phyloP scores from a whole-genome alignment of 2,888 invertebrate genomes.

The Sinhomidia bicolor region DNA sequence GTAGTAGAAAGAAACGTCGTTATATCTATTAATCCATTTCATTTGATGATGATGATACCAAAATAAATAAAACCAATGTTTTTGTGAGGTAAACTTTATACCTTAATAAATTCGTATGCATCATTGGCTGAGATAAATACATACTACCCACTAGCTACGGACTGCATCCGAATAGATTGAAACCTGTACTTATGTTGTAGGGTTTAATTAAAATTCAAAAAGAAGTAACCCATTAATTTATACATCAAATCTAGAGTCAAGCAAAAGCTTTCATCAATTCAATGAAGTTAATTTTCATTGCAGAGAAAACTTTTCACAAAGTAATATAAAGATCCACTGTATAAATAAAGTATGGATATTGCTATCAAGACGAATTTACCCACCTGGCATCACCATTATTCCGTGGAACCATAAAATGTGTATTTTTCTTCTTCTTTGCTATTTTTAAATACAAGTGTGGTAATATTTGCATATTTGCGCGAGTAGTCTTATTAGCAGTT shows the following conservation, averaged over 20 bases:
- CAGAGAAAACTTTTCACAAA: too few species aligned
- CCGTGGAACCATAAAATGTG: too few species aligned
- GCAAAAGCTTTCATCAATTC: background rate
- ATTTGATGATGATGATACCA: conserved; percentile 16
- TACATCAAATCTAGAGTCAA: background rate
- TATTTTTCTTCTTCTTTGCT: too few species aligned
- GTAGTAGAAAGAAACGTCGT: background rate
- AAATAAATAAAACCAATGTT: background rate
- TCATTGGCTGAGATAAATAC: too few species aligned
- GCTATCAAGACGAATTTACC: too few species aligned
- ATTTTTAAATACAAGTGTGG: too few species aligned
- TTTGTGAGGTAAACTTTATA: background rate
- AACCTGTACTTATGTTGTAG: conserved; percentile 57
- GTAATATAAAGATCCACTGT: too few species aligned
- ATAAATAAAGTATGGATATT: too few species aligned
- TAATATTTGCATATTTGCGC: too few species aligned
- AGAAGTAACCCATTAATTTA: background rate
- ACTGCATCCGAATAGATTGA: background rate
- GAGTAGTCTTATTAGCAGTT: too few species aligned
- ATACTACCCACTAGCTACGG: too few species aligned
- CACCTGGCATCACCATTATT: too few species aligned
- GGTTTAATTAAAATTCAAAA: conserved; percentile 56
- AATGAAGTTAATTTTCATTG: background rate
- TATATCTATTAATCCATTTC: background rate
- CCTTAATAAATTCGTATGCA: background rate